Evolutionary conservation across 2,113 vertebrate genomes (phyloP), one percentile per base, ranked within the genome.

Genomic region (Cranoglanis bouderius): DNA sequence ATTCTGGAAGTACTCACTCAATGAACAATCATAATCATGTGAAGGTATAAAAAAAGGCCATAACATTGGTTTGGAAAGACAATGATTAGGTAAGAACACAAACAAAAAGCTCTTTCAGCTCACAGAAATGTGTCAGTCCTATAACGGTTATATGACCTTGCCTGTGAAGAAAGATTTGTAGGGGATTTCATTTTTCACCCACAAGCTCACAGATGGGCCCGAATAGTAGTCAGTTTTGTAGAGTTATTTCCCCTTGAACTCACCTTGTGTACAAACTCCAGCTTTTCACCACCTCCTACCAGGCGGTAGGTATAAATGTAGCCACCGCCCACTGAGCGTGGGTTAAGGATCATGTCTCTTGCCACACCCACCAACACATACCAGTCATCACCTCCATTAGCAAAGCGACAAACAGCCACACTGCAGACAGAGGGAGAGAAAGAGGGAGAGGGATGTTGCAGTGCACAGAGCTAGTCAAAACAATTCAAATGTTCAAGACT

Each of bases 181-280:
- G 80, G 78, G 9, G n/a, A 72, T 49, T 88, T 67, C 70, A 84
- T 75, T 78, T 5, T 40, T 43, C 46, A 86, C 19, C 16, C 29
- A 63, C 26, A 29, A 85, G 7, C 74, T n/a, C 35, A 57, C 61
- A 84, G 38, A 74, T 32, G 57, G 12, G 70, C 75, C 40, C 2
- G 65, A 85, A 40, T 8, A 43, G n/a, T 14, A 55, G 26, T 55
- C 9, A 9, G 26, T 24, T 70, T 80, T 57, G 51, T 29, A 13
- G 38, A 57, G 51, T 59, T 12, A 81, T 46, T 89, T 87, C 38
- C 72, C 24, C n/a, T 46, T 77, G 1, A 43, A 90, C 96, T 90
- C 92, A 99, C 98, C 97, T 99, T 99, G 93, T 99, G 98, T 86
- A 99, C 93, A 90, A 99, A 99, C 93, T 99, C 98, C 91, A 99